Percentiles rank a stretch among this genome's conserved stretches.
phyloP scores from a whole-genome alignment of 2,113 vertebrate genomes.

The Morphnarchus princeps region DNA sequence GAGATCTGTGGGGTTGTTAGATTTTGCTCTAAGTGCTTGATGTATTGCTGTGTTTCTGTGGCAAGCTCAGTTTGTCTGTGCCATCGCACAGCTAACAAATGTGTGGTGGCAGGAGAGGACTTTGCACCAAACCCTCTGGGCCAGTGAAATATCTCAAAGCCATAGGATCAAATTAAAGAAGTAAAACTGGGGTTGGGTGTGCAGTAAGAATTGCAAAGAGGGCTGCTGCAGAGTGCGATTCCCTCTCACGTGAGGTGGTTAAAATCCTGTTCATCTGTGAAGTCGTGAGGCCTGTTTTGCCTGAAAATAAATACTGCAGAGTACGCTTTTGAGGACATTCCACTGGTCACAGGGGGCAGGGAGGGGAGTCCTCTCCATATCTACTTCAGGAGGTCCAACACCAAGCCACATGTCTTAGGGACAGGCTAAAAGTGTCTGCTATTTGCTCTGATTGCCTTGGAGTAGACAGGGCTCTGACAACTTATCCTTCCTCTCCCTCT shows the following conservation, averaged over 20 bases:
- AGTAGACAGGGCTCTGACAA: not conserved
- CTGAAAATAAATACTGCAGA: not conserved
- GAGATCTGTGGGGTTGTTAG: not conserved
- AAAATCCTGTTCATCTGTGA: not conserved
- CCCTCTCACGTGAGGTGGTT: fast-evolving
- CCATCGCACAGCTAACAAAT: not conserved
- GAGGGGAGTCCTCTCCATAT: not conserved
- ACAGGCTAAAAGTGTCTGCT: not conserved
- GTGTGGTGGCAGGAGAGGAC: not conserved
- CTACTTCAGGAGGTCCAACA: not conserved
- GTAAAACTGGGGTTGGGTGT: not conserved
- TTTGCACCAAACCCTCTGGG: not conserved
- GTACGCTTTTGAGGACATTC: not conserved
- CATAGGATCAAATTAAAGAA: not conserved
- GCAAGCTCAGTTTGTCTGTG: not conserved
- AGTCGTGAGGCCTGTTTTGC: not conserved
- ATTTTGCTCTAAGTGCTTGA: not conserved
- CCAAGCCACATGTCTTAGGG: not conserved
- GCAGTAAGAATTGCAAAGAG: not conserved
- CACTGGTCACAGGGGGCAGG: not conserved
- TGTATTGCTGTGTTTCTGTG: not conserved
- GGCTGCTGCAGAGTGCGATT: not conserved
- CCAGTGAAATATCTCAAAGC: not conserved
- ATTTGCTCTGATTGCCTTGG: not conserved
- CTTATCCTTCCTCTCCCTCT: constrained; percentile 29